A percentile compares a stretch with the other conserved stretches of the same genome.
Evolutionary conservation across 2,797 vertebrate genomes (phyloP).

Genomic region (Chaetodon trifasciatus): DNA sequence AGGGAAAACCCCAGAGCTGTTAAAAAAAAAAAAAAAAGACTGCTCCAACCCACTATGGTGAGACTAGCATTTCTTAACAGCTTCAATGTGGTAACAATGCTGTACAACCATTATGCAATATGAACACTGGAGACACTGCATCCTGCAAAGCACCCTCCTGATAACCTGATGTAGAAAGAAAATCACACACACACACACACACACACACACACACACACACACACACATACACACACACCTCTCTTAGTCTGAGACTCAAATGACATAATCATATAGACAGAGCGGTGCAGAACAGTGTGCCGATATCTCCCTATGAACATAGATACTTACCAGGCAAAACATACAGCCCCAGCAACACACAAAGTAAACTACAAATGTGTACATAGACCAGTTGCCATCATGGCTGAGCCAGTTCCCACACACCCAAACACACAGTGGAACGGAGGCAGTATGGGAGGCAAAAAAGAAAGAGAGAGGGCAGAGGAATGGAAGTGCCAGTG

Average conservation of each 20-base stretch:
- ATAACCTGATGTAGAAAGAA: constrained; percentile 40
- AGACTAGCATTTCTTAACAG: constrained; percentile 28
- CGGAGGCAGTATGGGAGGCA: not conserved
- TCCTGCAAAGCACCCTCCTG: constrained; percentile 46
- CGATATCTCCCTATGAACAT: not conserved
- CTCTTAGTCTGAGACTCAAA: not conserved
- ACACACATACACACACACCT: not conserved
- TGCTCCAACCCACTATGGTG: constrained; percentile 31
- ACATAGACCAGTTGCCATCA: constrained; percentile 1
- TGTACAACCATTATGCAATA: constrained; percentile 51
- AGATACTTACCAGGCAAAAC: not conserved
- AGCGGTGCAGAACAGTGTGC: constrained; percentile 1
- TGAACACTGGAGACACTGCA: constrained; percentile 25
- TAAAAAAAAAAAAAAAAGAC: not conserved
- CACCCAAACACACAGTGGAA: constrained; percentile 25
- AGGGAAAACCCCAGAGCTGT: constrained; percentile 55
- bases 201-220: not conserved
- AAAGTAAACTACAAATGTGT: constrained; percentile 8
- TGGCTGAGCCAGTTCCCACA: not conserved
- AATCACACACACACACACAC: not conserved
- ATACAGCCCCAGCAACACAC: not conserved
- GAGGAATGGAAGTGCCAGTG: not conserved
- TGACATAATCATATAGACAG: constrained; percentile 15
- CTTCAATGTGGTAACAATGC: constrained; percentile 57
- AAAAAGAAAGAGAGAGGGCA: not conserved